Percentiles rank a stretch among this genome's conserved stretches.
These are phyloP conservation scores for Phaethon lepturus DNA, from an alignment of 2,113 vertebrate genomes.

Conservation along the genomic window DNA sequence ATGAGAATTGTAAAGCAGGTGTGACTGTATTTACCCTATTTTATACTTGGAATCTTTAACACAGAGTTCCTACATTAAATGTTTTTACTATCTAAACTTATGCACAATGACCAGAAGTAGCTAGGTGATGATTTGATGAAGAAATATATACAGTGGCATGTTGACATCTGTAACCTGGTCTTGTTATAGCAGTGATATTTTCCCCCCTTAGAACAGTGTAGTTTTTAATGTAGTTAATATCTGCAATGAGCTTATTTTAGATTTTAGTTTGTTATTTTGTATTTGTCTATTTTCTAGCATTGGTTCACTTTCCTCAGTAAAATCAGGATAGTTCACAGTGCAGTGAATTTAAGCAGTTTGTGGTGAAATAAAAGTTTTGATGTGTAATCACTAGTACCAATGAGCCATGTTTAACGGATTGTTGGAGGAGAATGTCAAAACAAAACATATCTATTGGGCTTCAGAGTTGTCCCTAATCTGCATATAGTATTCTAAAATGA, in stretches of 20 bases:
- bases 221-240: neutral
- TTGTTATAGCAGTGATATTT: neutral
- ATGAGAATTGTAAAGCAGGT: neutral
- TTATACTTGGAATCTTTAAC: neutral
- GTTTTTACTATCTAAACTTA: neutral
- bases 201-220: neutral
- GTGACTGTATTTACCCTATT: neutral
- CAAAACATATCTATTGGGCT: neutral
- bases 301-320: neutral
- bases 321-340: neutral
- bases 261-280: neutral
- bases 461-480: neutral
- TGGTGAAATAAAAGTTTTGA: neutral
- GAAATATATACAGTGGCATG: neutral
- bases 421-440: neutral
- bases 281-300: neutral
- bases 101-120: neutral
- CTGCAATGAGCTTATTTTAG: neutral
- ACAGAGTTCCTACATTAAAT: neutral
- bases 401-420: neutral
- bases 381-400: neutral
- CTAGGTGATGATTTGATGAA: neutral
- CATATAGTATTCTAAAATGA: neutral
- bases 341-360: neutral
- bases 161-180: neutral